Percentiles rank a stretch among this genome's conserved stretches.
Evolutionary conservation across 2,888 invertebrate species (phyloP).

Genomic region (Caenorhabditis sp.): DNA sequence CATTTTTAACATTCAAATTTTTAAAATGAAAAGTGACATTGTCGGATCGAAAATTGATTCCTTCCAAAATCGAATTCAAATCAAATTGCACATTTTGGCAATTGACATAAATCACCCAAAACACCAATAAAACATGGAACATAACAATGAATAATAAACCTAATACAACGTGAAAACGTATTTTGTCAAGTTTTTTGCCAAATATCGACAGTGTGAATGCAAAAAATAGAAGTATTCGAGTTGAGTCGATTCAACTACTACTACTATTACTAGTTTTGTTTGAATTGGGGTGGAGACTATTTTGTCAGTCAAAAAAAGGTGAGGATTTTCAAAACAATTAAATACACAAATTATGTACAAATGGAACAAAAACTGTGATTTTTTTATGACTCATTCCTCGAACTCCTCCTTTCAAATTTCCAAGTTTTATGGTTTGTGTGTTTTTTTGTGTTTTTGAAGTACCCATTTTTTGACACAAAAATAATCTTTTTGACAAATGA

Average conservation of each 20-base stretch:
- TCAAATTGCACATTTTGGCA: background rate
- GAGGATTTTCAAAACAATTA: background rate
- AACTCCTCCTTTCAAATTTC: too few relatives aligned
- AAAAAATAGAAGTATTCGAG: too few relatives aligned
- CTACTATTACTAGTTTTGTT: background rate
- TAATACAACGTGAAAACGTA: background rate
- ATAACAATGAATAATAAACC: background rate
- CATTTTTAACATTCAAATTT: constrained; percentile 7
- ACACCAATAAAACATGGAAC: background rate
- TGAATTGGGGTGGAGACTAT: background rate
- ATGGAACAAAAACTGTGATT: background rate
- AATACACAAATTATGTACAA: background rate
- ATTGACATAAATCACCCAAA: background rate
- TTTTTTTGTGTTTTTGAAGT: too few relatives aligned
- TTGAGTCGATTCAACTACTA: too few relatives aligned
- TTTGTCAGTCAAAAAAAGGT: background rate
- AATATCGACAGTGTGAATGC: background rate
- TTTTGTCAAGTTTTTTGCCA: background rate
- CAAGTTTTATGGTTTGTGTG: too few relatives aligned
- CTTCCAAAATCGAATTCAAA: constrained; percentile 2
- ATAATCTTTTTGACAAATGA: too few relatives aligned
- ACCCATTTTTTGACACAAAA: too few relatives aligned
- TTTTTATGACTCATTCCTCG: background rate
- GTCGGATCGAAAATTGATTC: background rate
- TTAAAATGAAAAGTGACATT: constrained; percentile 7